These are phyloP conservation scores for Mormoops blainvillei DNA, from an alignment of 2,113 vertebrate genomes.

Conservation along the genomic window DNA sequence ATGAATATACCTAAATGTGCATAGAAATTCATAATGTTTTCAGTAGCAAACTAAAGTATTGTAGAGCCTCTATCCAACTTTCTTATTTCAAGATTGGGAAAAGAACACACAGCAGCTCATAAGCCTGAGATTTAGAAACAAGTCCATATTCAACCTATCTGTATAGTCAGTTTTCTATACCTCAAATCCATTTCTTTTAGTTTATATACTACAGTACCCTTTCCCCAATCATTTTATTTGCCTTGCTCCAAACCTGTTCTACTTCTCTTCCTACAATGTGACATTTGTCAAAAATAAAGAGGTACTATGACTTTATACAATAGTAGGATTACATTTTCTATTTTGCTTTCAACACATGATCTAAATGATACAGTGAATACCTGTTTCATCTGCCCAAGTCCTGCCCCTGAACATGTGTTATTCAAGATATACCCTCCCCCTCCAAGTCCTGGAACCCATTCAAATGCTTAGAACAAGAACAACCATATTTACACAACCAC, in stretches of 20 bases:
- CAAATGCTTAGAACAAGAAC: neutral
- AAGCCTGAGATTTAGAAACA: neutral
- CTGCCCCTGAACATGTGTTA: neutral
- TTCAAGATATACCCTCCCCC: neutral
- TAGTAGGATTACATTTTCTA: neutral
- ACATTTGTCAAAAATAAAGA: neutral
- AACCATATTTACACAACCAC: neutral
- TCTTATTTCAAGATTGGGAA: neutral
- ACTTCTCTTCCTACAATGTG: neutral
- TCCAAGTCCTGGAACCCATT: neutral
- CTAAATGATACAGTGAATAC: neutral
- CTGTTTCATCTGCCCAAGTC: neutral
- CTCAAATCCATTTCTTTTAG: neutral
- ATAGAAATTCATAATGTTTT: neutral
- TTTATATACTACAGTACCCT: neutral
- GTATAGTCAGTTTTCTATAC: neutral
- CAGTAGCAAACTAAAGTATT: neutral
- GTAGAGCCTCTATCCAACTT: neutral
- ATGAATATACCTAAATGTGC: neutral
- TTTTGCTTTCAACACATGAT: neutral
- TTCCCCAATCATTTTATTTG: neutral
- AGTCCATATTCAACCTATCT: neutral
- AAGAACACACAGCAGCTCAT: neutral
- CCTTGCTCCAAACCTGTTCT: neutral
- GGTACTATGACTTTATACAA: neutral